Base-by-base conservation (phyloP, 1,140 invertebrate species). In the Cydia amplana region DNA sequence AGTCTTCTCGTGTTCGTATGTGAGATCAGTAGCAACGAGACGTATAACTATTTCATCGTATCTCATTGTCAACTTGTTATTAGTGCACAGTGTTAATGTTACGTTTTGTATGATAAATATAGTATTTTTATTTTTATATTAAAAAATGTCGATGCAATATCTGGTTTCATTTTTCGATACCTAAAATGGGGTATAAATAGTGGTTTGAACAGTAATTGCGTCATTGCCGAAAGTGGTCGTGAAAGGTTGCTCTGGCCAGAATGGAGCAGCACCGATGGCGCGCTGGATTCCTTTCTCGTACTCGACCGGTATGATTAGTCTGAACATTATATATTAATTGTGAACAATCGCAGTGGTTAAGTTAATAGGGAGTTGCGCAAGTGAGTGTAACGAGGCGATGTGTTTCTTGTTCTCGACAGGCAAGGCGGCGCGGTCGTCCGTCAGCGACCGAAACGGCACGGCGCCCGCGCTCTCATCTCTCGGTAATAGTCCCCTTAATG, bases 81-180 rank as follows among this genome's bases (percentile, higher is more conserved):
- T 90, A 87, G 87, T 88, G 90, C 90, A 92, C 89, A 88, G 82
- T 91, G 89, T 91, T 91, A 89, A 89, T 91, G 90, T 91, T 91
- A 90, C 82, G 88, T 90, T 89, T 88, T 91, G 84, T 89, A 88
- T 88, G 85, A 87, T 84, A 83, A 84, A 76, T 76, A 87, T 90
- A 89, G 86, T 87, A 90, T 88, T 88, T 89, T 87, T 87, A 79
- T 74, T 91, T 89, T 91, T 88, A 79, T 88, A 91, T 89, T 89
- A 92, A 91, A 87, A 83, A 86, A 84, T 89, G 83, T 91, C 84
- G 89, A 85, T 51, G 87, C 86, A 80, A 46, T 88, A 85, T 76
- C 75, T 73, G 79, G 80, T 86, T 83, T 87, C 2, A 77, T 88
- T 88, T 84, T 72, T 80, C 79, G 75, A 75, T 75, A 80, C 77